phyloP scores from a whole-genome alignment of 64 coral and sea anemone species.

The Porites lutea region DNA sequence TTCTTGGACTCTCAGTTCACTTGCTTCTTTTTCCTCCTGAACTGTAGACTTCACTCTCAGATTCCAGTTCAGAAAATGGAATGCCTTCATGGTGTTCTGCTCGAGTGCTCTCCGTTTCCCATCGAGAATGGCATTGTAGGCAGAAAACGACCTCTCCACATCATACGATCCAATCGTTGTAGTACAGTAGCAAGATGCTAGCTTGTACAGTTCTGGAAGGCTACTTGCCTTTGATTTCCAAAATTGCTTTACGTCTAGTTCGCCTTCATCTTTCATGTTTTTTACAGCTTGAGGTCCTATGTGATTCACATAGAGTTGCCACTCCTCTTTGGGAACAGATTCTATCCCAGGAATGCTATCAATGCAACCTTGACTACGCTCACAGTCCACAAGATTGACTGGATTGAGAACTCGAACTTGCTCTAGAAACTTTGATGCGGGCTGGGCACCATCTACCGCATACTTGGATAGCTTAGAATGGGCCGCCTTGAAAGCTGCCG shows the following conservation, averaged over 20 bases:
- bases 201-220: no score
- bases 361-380: neutral
- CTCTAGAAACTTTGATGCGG: conserved; percentile 48
- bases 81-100: no score
- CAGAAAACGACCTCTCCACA: no score
- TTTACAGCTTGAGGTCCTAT: conserved; percentile 51
- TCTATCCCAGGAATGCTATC: conserved; percentile 37
- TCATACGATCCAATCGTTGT: no score
- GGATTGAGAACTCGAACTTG: conserved; percentile 44
- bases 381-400: conserved; percentile 11
- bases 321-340: conserved; percentile 38
- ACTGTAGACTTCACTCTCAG: no score
- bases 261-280: neutral
- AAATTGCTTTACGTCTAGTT: neutral
- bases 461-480: conserved; percentile 48
- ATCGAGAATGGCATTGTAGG: no score
- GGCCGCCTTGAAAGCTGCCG: conserved; percentile 27
- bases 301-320: conserved; percentile 54
- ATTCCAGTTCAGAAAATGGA: no score
- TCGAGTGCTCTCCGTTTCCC: no score
- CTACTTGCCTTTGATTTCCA: no score
- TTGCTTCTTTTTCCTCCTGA: no score
- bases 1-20: no score
- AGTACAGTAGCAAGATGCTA: no score
- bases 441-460: conserved; percentile 51